Evolutionary conservation across 2,888 invertebrate genomes (phyloP).

Genomic region (Aromia moschata): DNA sequence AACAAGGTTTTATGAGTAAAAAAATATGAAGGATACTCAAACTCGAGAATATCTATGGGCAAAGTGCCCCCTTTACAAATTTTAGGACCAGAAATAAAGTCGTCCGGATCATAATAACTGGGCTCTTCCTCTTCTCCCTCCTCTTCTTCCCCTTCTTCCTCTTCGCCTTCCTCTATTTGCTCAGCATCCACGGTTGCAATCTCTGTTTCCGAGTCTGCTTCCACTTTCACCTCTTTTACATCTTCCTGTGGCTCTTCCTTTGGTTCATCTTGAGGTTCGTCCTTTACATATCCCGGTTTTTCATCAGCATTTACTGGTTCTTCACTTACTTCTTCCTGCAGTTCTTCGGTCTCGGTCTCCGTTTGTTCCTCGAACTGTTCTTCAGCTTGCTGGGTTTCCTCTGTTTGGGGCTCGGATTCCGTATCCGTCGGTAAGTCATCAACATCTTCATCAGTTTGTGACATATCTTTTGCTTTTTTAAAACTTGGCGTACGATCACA

Average conservation of each 20-base stretch:
- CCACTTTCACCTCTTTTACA: neutral
- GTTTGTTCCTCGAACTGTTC: neutral
- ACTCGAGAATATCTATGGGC: conserved; percentile 69
- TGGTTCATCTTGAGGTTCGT: neutral
- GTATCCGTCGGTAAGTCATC: conserved; percentile 20
- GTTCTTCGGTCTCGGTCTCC: neutral
- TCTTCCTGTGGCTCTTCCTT: neutral
- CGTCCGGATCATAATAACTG: conserved; percentile 59
- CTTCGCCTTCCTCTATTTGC: conserved; percentile 2
- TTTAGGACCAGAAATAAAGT: conserved; percentile 69
- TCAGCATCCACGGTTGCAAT: neutral
- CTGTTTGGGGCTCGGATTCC: neutral
- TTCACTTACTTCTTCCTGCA: neutral
- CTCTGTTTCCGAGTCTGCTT: neutral
- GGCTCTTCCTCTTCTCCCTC: conserved; percentile 30
- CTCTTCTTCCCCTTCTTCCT: conserved; percentile 25
- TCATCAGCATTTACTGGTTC: neutral
- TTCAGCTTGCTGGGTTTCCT: neutral
- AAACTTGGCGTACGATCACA: conserved; percentile 1
- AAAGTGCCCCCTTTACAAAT: conserved; percentile 67
- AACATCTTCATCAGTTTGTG: conserved; percentile 15
- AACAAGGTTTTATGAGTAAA: no score
- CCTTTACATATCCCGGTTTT: no score
- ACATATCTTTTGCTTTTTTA: conserved; percentile 4
- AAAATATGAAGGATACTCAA: conserved; percentile 78